These are phyloP conservation scores for Pseudomyrmex dendroicus DNA, from an alignment of 1,140 invertebrate species.

Conservation along the genomic window DNA sequence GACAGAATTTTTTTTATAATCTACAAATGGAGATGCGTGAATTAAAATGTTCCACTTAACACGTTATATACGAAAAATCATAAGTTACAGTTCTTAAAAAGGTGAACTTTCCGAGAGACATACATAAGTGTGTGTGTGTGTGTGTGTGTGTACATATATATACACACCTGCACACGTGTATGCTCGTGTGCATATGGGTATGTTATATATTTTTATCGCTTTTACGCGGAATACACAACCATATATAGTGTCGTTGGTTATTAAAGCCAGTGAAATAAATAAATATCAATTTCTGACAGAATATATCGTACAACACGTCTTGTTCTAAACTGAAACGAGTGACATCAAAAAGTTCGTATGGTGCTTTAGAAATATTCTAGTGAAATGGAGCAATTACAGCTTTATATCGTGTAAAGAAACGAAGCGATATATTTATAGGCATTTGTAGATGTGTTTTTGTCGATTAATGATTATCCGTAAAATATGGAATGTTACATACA, in stretches of 20 bases:
- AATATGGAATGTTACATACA: slow-evolving; percentile 63
- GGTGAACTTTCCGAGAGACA: slow-evolving; percentile 23
- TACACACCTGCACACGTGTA: too few relatives aligned
- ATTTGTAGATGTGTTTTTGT: slow-evolving; percentile 34
- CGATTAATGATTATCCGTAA: slow-evolving; percentile 48
- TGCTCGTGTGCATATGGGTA: too few relatives aligned
- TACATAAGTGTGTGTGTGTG: slow-evolving; percentile 17
- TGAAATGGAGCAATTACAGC: slow-evolving; percentile 13
- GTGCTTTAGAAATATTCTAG: not conserved
- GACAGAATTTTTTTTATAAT: slow-evolving; percentile 54
- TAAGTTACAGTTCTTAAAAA: slow-evolving; percentile 62
- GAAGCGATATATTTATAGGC: slow-evolving; percentile 13
- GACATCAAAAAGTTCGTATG: not conserved
- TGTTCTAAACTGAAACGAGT: not conserved
- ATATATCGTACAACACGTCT: slow-evolving; percentile 32
- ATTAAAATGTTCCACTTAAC: slow-evolving; percentile 42
- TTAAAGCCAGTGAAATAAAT: slow-evolving; percentile 65
- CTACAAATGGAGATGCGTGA: slow-evolving; percentile 47
- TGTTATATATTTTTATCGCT: slow-evolving; percentile 59
- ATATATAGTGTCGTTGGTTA: slow-evolving; percentile 56
- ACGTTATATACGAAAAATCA: slow-evolving; percentile 40
- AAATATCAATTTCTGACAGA: slow-evolving; percentile 44
- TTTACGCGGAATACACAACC: slow-evolving; percentile 68
- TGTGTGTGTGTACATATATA: not conserved
- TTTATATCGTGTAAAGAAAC: not conserved